Percentiles rank a stretch among this genome's conserved stretches.
These are phyloP conservation scores for Tachuris rubrigastra DNA, from an alignment of 2,113 vertebrate genomes.

Conservation along the genomic window DNA sequence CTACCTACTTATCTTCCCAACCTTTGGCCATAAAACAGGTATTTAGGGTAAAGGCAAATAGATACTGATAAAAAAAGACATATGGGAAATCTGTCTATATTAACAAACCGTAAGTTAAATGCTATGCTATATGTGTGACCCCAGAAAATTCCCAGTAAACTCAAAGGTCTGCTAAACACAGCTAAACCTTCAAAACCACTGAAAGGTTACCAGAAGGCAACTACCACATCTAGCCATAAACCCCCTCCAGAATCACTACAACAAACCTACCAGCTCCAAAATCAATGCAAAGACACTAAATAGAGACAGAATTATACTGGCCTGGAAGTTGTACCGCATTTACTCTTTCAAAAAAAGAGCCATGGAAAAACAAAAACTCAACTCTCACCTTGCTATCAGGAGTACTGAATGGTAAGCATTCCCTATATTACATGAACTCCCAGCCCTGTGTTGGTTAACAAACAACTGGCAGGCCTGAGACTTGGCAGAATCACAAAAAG, in stretches of 20 bases:
- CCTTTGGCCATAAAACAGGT: neutral
- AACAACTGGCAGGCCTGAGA: accelerated
- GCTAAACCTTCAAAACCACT: neutral
- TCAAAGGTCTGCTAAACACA: neutral
- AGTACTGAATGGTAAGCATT: neutral
- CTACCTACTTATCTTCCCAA: neutral
- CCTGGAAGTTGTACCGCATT: neutral
- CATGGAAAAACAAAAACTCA: neutral
- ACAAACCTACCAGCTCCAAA: neutral
- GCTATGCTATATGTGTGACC: neutral
- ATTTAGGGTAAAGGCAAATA: neutral
- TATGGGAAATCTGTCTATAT: neutral
- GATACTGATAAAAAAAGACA: neutral
- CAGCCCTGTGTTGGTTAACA: neutral
- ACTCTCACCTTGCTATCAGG: neutral
- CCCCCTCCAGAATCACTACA: neutral
- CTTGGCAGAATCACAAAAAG: neutral
- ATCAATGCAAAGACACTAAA: neutral
- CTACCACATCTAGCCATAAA: neutral
- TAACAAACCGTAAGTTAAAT: neutral
- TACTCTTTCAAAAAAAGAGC: neutral
- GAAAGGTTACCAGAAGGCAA: neutral
- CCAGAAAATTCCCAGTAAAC: neutral
- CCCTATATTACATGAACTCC: neutral
- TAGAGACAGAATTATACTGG: neutral